Percentiles rank a stretch among this genome's conserved stretches.
phyloP scores from a whole-genome alignment of 2,888 invertebrate genomes.

The Homarus gammarus region DNA sequence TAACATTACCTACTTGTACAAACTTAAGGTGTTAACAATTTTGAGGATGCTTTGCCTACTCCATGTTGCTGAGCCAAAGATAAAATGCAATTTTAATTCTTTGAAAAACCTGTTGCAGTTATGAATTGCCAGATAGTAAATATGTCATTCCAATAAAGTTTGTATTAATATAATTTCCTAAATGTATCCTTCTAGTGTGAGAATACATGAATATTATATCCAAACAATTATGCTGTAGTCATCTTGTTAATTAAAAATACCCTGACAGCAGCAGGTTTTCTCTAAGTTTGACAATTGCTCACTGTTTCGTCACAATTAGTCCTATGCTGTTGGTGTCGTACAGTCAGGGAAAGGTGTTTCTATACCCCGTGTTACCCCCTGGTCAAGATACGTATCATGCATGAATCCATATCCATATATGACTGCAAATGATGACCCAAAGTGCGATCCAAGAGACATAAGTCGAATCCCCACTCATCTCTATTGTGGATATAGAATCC shows the following conservation, averaged over 20 bases:
- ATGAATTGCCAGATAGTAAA: too few relatives aligned
- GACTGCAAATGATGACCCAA: too few relatives aligned
- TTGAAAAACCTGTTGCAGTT: conserved; percentile 11
- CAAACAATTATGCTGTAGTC: too few relatives aligned
- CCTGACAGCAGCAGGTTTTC: conserved; percentile 19
- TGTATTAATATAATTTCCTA: not conserved
- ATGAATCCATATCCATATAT: too few relatives aligned
- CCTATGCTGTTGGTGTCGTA: conserved; percentile 19
- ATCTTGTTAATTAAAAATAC: not conserved
- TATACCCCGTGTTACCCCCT: too few relatives aligned
- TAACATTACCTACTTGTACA: conserved; percentile 47
- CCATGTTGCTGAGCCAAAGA: conserved; percentile 53
- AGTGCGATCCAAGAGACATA: too few relatives aligned
- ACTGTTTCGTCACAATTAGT: conserved; percentile 19
- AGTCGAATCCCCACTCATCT: too few relatives aligned
- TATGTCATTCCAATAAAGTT: too few relatives aligned
- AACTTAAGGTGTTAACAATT: conserved; percentile 43
- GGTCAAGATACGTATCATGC: too few relatives aligned
- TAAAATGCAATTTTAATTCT: conserved; percentile 17
- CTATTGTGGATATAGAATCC: too few relatives aligned
- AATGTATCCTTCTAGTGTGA: not conserved
- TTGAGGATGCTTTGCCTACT: conserved; percentile 43
- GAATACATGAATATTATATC: not conserved
- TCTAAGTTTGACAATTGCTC: not conserved
- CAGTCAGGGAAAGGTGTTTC: too few relatives aligned